phyloP scores from a whole-genome alignment of 2,113 vertebrate species.

The Alligator sinensis region DNA sequence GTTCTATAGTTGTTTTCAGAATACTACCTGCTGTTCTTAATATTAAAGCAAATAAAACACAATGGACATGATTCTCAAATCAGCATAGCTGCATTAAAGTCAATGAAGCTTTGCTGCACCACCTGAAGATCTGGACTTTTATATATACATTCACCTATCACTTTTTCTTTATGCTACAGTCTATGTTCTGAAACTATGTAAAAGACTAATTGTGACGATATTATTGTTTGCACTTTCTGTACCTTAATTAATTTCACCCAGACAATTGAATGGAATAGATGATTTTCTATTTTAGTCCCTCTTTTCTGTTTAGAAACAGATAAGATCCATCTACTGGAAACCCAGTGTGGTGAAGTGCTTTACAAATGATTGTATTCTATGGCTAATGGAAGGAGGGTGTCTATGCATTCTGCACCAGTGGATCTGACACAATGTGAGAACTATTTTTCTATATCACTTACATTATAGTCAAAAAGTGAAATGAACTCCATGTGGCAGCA shows the following conservation, averaged over 20 bases:
- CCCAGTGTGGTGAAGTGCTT: neutral
- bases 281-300: neutral
- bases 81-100: neutral
- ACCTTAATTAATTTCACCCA: neutral
- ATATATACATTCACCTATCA: fast-evolving
- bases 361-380: neutral
- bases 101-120: fast-evolving
- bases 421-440: conserved; percentile 43
- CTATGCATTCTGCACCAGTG: neutral
- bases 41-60: neutral
- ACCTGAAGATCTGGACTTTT: neutral
- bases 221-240: neutral
- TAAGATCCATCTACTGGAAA: neutral
- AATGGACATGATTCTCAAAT: neutral
- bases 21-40: neutral
- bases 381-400: neutral
- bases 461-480: conserved; percentile 67
- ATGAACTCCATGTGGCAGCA: conserved; percentile 78
- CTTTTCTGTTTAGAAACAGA: neutral
- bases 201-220: neutral
- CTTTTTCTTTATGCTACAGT: neutral
- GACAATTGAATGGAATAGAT: neutral
- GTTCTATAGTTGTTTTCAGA: neutral
- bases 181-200: fast-evolving
- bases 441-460: conserved; percentile 60